Base-by-base conservation (phyloP, 2,113 vertebrate species). In the Bombycilla garrulus region DNA sequence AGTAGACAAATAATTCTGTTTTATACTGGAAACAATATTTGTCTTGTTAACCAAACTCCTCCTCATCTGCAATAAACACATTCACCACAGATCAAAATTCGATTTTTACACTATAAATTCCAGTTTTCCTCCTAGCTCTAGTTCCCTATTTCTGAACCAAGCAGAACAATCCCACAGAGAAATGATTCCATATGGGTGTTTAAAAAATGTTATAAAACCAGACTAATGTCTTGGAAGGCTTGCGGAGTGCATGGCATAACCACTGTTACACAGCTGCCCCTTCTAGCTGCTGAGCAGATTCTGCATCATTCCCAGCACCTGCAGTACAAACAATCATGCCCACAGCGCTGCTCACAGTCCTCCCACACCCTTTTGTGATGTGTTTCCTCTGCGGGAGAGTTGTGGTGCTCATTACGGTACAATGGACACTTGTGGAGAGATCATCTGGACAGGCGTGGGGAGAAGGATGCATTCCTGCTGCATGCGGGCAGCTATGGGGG, bases 401-500 rank as follows among this genome's bases (percentile, higher is more conserved):
- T 17, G 56, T 18, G 79, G 20, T 35, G 64, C 67, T 83, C 56
- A 15, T 78, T 88, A 47, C 0, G 0, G 62, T 38, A 48, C 70
- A 80, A 62, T 38, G 56, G 51, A 31, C 42, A 15, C 78, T 93
- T 76, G 81, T 33, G 66, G 81, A 74, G 85, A 26, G 51, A 23
- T n/a, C 36, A 23, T 74, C 85, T 83, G 85, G 58, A 25, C 29
- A 38, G 84, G 3, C 0, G 0, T 6, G 35, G 56, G n/a, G 90
- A 90, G 56, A 38, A 36, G 51, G 62, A 60, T 5, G 25, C 29
- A 12, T 73, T 88, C 87, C 8, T 91, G 61, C 50, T 47, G 74
- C 17, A 2, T 51, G 53, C 1, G 0, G 65, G 11, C 65, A 81
- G 57, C 1, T 0, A 1, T 2, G 9, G 3, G 31, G 36, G 26